Conservation (phyloP, 2,888 invertebrate genomes). For the Entomobrya multifasciata region DNA sequence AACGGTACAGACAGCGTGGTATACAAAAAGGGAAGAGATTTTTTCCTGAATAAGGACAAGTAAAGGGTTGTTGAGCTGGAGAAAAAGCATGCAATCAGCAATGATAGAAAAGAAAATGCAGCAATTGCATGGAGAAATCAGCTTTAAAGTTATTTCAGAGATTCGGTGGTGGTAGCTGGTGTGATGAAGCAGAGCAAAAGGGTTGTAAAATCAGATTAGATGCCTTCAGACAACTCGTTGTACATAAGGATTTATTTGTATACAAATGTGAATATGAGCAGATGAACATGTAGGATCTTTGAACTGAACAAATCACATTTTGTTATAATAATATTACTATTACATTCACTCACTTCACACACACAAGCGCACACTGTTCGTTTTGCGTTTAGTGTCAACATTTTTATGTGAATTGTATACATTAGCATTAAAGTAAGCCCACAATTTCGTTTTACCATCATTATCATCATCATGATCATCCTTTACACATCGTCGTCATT, state of each 20-base stretch:
- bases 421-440: constrained; percentile 57
- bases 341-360: background rate
- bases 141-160: too few species aligned
- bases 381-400: constrained; percentile 49
- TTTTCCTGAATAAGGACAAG: background rate
- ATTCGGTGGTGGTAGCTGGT: too few species aligned
- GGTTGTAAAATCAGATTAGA: constrained; percentile 35
- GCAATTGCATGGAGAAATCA: constrained; percentile 21
- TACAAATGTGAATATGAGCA: constrained; percentile 65
- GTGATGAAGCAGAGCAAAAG: constrained; percentile 26
- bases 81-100: constrained; percentile 5
- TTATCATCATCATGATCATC: constrained; percentile 51
- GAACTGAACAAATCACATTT: constrained; percentile 43
- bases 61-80: constrained; percentile 24
- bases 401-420: constrained; percentile 48
- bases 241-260: constrained; percentile 65
- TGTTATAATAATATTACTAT: constrained; percentile 7
- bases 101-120: background rate
- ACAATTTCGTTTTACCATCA: constrained; percentile 46
- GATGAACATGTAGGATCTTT: constrained; percentile 46
- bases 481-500: constrained; percentile 38
- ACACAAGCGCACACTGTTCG: background rate
- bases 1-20: too few species aligned
- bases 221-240: constrained; percentile 44
- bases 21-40: background rate